These are phyloP conservation scores for Hippocampus guttulatus DNA, from an alignment of 2,113 vertebrate genomes.

Conservation along the genomic window DNA sequence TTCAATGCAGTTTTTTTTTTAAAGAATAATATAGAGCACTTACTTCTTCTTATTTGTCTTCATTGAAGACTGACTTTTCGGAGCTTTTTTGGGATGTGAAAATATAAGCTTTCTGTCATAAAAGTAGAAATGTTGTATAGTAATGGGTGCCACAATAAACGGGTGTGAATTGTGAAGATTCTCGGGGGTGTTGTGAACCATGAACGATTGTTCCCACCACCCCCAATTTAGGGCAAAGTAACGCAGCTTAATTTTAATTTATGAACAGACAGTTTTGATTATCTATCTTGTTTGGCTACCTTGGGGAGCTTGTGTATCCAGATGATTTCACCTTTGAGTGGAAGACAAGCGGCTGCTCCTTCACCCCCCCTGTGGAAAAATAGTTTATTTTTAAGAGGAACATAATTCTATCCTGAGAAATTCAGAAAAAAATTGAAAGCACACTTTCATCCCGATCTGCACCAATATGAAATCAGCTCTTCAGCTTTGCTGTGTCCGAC, in stretches of 20 bases:
- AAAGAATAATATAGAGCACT: conserved; percentile 8
- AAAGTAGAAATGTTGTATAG: background rate
- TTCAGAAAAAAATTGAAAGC: no score
- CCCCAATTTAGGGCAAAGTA: background rate
- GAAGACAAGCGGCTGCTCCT: conserved; percentile 81
- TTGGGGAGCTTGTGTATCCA: conserved; percentile 74
- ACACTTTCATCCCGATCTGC: background rate
- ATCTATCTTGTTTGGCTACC: conserved; percentile 61
- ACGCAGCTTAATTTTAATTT: background rate
- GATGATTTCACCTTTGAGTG: conserved; percentile 82
- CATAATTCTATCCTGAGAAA: no score
- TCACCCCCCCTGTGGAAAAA: conserved; percentile 44
- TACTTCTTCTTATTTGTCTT: conserved; percentile 61
- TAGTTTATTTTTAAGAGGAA: no score
- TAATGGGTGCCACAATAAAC: background rate
- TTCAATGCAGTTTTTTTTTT: background rate
- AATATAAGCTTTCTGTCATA: conserved; percentile 75
- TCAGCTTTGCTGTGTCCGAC: background rate
- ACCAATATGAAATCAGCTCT: background rate
- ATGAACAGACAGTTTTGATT: background rate
- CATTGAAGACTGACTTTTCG: conserved; percentile 45
- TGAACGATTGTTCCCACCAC: background rate
- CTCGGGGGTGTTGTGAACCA: background rate
- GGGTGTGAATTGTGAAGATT: background rate
- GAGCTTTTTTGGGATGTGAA: conserved; percentile 71